phyloP scores from a whole-genome alignment of 2,113 vertebrate genomes.

The Ageneiosus marmoratus region DNA sequence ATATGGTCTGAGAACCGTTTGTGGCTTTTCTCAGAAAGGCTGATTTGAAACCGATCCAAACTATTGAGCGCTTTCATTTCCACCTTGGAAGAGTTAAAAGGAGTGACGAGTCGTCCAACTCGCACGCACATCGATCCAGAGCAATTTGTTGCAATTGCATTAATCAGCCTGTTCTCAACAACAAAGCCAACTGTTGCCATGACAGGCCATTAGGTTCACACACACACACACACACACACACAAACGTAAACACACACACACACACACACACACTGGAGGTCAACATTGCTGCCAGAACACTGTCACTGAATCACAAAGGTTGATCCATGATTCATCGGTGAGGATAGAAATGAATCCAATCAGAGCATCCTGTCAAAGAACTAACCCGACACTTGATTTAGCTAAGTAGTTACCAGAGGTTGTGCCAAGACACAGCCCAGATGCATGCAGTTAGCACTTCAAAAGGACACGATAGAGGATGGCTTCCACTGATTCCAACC shows the following conservation, averaged over 20 bases:
- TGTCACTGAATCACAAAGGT: conserved; percentile 56
- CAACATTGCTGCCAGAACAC: background rate
- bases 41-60: background rate
- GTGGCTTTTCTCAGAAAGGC: background rate
- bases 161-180: conserved; percentile 35
- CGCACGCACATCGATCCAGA: conserved; percentile 45
- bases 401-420: conserved; percentile 42
- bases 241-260: background rate
- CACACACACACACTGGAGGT: conserved; percentile 18
- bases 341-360: conserved; percentile 19
- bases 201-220: conserved; percentile 28
- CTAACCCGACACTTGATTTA: conserved; percentile 20
- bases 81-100: background rate
- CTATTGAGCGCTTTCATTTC: background rate
- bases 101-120: background rate
- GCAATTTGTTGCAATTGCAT: conserved; percentile 52
- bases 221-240: background rate
- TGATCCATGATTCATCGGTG: conserved; percentile 59
- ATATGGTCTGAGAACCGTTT: background rate
- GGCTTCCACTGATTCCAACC: conserved; percentile 47
- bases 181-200: conserved; percentile 46
- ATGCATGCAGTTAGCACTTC: conserved; percentile 53
- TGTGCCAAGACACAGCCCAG: conserved; percentile 42
- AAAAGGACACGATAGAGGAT: conserved; percentile 28
- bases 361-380: background rate